Evolutionary conservation across 2,797 vertebrate species (phyloP).

Genomic region (Epinephelus malabaricus): DNA sequence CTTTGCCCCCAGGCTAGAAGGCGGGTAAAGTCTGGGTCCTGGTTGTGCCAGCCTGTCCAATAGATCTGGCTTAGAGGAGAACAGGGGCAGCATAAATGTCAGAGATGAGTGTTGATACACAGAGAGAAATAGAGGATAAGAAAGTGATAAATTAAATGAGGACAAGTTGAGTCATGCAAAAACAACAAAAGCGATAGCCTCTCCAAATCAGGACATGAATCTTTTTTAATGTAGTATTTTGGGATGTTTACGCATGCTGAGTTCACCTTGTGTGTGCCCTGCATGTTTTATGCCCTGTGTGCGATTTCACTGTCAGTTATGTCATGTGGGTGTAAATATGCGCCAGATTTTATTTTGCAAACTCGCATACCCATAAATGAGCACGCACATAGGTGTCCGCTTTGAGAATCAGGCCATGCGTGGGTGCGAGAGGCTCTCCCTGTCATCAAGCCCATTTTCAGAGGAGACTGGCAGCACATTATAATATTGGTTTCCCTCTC

Average conservation of each 20-base stretch:
- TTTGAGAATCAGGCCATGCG: conserved; percentile 58
- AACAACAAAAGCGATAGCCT: conserved; percentile 4
- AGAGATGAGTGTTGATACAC: conserved; percentile 23
- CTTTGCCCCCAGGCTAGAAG: conserved; percentile 49
- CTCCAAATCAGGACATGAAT: neutral
- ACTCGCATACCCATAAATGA: conserved; percentile 67
- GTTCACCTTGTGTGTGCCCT: conserved; percentile 32
- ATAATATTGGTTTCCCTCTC: conserved; percentile 90
- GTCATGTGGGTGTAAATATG: conserved; percentile 75
- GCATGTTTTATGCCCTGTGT: conserved; percentile 50
- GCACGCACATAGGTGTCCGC: conserved; percentile 76
- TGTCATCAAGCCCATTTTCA: conserved; percentile 84
- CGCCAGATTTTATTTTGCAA: conserved; percentile 71
- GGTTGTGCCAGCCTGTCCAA: conserved; percentile 40
- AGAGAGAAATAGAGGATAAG: conserved; percentile 4
- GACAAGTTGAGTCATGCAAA: conserved; percentile 18
- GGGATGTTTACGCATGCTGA: conserved; percentile 16
- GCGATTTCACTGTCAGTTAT: conserved; percentile 67
- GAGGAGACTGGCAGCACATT: conserved; percentile 82
- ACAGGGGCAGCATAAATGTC: conserved; percentile 22
- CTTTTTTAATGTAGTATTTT: conserved; percentile 17
- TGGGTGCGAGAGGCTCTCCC: conserved; percentile 77
- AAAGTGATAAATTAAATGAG: conserved; percentile 24
- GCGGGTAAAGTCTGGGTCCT: conserved; percentile 52
- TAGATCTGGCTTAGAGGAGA: conserved; percentile 19